Evolutionary conservation across 2,113 vertebrate genomes (phyloP).

Genomic region (Porphyrio hochstetteri): DNA sequence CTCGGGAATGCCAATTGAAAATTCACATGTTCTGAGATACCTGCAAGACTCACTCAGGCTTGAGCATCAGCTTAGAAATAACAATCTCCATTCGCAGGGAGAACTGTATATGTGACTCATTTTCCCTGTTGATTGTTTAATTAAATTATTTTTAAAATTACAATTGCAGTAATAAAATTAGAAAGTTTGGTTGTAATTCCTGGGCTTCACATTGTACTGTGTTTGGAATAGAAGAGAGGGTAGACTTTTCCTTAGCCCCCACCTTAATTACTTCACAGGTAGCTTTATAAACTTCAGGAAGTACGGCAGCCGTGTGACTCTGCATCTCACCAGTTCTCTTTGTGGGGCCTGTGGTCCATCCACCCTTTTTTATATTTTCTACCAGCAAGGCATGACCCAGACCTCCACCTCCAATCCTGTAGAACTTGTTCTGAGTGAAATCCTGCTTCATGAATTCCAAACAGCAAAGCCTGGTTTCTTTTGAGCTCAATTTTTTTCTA

Average conservation of each 20-base stretch:
- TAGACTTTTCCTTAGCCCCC: not conserved
- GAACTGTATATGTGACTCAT: not conserved
- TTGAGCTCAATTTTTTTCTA: not conserved
- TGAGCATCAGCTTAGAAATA: not conserved
- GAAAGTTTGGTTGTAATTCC: not conserved
- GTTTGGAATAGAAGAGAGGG: not conserved
- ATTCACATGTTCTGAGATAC: not conserved
- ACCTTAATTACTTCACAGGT: not conserved
- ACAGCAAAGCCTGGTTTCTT: not conserved
- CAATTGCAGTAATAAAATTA: slow-evolving; percentile 11
- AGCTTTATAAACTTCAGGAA: not conserved
- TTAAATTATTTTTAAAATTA: not conserved
- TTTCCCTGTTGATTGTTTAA: not conserved
- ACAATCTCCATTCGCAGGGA: not conserved
- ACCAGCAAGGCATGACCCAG: not conserved
- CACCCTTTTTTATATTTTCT: not conserved
- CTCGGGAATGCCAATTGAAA: not conserved
- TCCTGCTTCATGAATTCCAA: not conserved
- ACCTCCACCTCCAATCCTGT: not conserved
- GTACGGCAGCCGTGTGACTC: not conserved
- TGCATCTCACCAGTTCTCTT: not conserved
- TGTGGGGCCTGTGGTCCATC: not conserved
- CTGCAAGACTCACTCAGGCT: slow-evolving; percentile 9
- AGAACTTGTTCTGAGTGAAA: not conserved
- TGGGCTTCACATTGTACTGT: not conserved